Evolutionary conservation across 2,888 invertebrate species (phyloP).

Genomic region (Lithophane socia): DNA sequence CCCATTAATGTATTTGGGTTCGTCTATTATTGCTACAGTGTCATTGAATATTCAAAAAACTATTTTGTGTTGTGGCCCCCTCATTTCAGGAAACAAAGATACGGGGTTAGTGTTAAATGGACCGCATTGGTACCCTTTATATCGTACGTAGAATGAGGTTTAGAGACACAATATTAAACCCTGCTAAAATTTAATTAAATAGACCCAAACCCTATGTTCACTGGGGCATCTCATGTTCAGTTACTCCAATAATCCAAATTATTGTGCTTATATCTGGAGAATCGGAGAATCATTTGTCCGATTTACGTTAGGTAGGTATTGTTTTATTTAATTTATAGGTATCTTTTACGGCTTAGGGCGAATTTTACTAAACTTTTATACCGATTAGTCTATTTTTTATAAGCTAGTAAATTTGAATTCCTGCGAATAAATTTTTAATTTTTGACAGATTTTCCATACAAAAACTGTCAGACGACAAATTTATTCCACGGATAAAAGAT

Average conservation of each 20-base stretch:
- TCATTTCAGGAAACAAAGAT: background rate
- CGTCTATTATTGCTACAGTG: background rate
- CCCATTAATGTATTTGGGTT: background rate
- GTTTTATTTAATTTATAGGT: background rate
- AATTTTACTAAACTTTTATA: too few species aligned
- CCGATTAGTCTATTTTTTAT: too few species aligned
- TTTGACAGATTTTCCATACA: too few species aligned
- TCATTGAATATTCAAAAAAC: background rate
- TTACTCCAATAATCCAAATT: background rate
- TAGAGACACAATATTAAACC: background rate
- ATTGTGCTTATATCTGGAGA: background rate
- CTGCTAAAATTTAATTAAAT: constrained; percentile 15
- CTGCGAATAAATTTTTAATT: too few species aligned
- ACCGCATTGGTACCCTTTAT: background rate
- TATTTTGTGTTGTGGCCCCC: background rate
- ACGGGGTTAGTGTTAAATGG: background rate
- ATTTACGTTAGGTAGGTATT: background rate
- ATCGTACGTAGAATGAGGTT: background rate
- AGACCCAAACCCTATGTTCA: background rate
- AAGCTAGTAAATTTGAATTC: too few species aligned
- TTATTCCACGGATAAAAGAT: too few species aligned
- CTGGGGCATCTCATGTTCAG: background rate
- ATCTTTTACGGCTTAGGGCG: background rate
- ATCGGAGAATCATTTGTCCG: too few species aligned
- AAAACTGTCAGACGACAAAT: too few species aligned